Evolutionary conservation across 2,113 vertebrate species (phyloP), one percentile per base, ranked within the genome.

Genomic region (Ursus arctos): DNA sequence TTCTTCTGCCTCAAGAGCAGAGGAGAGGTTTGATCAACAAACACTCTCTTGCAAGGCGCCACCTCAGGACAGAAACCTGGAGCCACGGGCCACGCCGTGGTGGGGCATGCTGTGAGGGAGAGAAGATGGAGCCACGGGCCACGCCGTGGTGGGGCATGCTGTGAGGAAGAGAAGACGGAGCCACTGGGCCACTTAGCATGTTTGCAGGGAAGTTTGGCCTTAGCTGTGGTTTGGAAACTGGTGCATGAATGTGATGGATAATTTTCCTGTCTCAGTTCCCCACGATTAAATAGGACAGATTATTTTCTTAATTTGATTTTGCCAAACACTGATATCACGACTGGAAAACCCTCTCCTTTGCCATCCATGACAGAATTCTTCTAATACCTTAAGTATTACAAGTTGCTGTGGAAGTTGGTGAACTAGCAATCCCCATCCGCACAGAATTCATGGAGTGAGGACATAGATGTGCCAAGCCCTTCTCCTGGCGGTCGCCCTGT

Each of bases 331-430:
- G 93, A 80, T 55, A 63, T 55, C 86, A 74, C 49, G 79, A 51
- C 53, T 74, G 71, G 87, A 88, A 83, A 88, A 57, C n/a, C 16
- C 24, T 95, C 10, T 91, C 81, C 14, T 93, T 26, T 43, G 21
- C 72, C 88, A 74, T 90, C 93, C 89, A 92, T 85, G 11, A 97
- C 80, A 84, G 92, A 95, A 85, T 91, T 80, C 55, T 92, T 88
- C 88, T 19, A 95, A 72, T 84, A 94, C 94, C 96, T 79, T 82
- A 86, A 91, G 95, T 69, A 97, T 97, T 95, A 98, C 97, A 87
- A 94, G 98, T 94, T 86, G 71, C 97, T 97, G 94, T 97, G 97
- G 98, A 97, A 97, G 94, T 97, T 59, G 93, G 96, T 88, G 61
- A 90, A 95, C 97, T 96, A 97, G 97, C 80, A 95, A 91, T 40